phyloP scores from a whole-genome alignment of 37 sponge, comb jelly and placozoan species.

The Halichondria panicea region DNA sequence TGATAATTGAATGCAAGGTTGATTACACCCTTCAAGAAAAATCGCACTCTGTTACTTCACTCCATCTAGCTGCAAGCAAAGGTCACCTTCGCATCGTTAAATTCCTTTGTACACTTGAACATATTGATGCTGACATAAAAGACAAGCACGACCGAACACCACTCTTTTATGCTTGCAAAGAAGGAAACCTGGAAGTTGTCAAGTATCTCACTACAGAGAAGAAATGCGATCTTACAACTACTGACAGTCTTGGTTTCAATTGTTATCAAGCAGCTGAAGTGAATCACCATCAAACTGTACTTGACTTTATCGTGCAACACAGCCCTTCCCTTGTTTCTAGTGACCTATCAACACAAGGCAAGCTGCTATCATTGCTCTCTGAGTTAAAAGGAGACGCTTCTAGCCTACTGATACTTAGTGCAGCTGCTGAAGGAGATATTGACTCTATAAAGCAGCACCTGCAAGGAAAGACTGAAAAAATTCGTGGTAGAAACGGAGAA shows the following conservation, averaged over 20 bases:
- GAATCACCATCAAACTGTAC: conserved; percentile 40
- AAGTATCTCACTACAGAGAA: conserved; percentile 9
- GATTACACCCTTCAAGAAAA: not conserved
- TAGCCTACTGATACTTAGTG: not conserved
- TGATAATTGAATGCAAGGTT: conserved; percentile 9
- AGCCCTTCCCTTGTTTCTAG: not conserved
- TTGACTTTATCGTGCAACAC: conserved; percentile 19
- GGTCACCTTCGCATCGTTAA: conserved; percentile 27
- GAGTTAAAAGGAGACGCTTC: not conserved
- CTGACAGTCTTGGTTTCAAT: conserved; percentile 31
- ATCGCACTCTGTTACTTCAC: conserved; percentile 21
- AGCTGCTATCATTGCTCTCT: not conserved
- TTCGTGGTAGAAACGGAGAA: no score
- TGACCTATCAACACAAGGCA: not conserved
- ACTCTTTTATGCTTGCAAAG: conserved; percentile 29
- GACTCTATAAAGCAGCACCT: conserved; percentile 13
- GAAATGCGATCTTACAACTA: not conserved
- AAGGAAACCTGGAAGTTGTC: not conserved
- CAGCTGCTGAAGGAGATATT: conserved; percentile 10
- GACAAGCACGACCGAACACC: conserved; percentile 36
- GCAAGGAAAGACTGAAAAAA: not conserved
- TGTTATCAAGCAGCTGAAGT: conserved; percentile 51
- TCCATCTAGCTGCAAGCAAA: conserved; percentile 31
- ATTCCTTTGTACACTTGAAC: not conserved
- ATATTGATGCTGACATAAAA: not conserved